Evolutionary conservation across 2,113 vertebrate species (phyloP), one percentile per base, ranked within the genome.

Genomic region (Phodopus roborovskii): DNA sequence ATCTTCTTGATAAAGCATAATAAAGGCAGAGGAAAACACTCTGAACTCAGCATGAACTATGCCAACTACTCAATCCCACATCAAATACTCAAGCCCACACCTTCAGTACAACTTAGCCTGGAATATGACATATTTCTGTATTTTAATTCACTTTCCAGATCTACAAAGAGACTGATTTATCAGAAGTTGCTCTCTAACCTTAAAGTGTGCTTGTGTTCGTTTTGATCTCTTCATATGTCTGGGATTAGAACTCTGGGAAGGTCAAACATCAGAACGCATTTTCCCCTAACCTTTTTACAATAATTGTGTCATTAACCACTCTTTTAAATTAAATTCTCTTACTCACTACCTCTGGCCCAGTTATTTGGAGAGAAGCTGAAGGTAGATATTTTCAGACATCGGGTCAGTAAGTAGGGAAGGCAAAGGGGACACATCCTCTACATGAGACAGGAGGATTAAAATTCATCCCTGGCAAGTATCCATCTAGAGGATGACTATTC

Each of bases 11-110:
- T 98, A 98, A 98, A 98, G 98, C 97, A 95, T 87, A 1, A 91
- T 74, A 93, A 96, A 96, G 91, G 96, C 95, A 92, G 90, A 97
- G 86, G 11, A 96, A 98, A 96, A 92, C 97, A 50, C 95, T 96
- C 94, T 97, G 97, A 98, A 97, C 97, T 98, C 96, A 58, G 79
- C 93, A 94, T 97, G 98, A 98, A 96, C 98, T 97, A 92, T 98
- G 96, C 97, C 97, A 97, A 97, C 97, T 91, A 96, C 96, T 83
- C 92, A 96, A 95, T 96, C 91, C 48, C 53, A 62, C 66, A 92
- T 85, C 60, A 56, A 96, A 97, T 94, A 86, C 95, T 83, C 87
- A 62, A 94, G 78, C 97, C 93, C 83, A 53, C 68, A 90, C 97
- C 92, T 93, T 94, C 48, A 95, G 95, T 95, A 97, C 95, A 97